Evolutionary conservation across 2,113 vertebrate genomes (phyloP).

Genomic region (Azemiops feae): DNA sequence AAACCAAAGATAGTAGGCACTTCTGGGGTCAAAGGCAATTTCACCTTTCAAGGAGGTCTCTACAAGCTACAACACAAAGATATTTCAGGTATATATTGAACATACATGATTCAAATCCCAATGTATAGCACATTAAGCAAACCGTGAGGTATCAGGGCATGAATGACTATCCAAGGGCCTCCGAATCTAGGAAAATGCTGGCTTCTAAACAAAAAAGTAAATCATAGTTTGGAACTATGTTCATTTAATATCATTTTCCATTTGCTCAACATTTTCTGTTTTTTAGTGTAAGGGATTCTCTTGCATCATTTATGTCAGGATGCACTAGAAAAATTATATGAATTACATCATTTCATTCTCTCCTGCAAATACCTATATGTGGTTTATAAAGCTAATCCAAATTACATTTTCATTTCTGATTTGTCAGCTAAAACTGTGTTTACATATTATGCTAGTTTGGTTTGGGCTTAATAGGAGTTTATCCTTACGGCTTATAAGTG

Average conservation of each 20-base stretch:
- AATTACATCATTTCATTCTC: neutral
- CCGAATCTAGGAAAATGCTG: neutral
- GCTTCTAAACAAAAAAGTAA: neutral
- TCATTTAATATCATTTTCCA: neutral
- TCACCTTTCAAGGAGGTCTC: constrained; percentile 97
- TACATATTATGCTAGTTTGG: neutral
- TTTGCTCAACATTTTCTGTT: neutral
- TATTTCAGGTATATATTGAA: constrained; percentile 17
- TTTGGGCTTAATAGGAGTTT: neutral
- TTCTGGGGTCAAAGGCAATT: constrained; percentile 90
- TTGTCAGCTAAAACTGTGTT: neutral
- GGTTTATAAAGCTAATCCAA: neutral
- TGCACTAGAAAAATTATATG: neutral
- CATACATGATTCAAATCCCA: neutral
- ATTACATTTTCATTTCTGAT: neutral
- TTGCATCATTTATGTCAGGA: neutral
- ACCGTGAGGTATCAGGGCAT: neutral
- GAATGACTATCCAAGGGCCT: neutral
- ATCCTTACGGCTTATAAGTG: neutral
- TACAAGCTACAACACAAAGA: constrained; percentile 80
- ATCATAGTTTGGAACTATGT: neutral
- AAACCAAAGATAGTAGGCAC: constrained; percentile 97
- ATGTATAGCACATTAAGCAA: neutral
- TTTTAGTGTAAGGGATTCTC: neutral
- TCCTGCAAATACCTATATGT: neutral